A percentile compares a stretch with the other conserved stretches of the same genome.
phyloP scores from a whole-genome alignment of 2,888 invertebrate genomes.

The Blomia tropicalis region DNA sequence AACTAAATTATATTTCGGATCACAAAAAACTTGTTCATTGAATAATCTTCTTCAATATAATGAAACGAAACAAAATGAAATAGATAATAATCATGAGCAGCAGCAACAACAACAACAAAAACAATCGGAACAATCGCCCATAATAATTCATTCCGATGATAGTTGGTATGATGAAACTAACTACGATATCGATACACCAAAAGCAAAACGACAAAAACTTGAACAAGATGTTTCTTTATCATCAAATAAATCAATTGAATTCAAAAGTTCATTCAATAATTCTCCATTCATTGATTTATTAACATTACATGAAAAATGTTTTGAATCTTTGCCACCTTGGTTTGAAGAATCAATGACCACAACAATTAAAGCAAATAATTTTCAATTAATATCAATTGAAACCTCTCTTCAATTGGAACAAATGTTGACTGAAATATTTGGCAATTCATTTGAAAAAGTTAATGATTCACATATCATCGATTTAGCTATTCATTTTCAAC shows the following conservation, averaged over 20 bases:
- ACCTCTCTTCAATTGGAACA: background rate
- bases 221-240: no score
- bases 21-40: no score
- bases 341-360: background rate
- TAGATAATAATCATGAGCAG: no score
- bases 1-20: background rate
- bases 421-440: background rate
- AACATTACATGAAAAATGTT: background rate
- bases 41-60: no score
- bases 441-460: background rate
- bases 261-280: no score
- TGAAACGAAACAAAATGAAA: background rate
- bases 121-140: no score
- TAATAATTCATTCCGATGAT: background rate
- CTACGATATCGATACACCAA: no score
- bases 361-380: background rate
- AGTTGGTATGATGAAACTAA: no score
- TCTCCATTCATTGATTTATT: no score
- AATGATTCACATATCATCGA: background rate
- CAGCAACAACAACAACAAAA: no score
- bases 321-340: background rate
- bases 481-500: background rate
- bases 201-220: no score
- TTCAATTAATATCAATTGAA: background rate
- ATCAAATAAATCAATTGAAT: no score